Evolutionary conservation across 2,888 invertebrate genomes (phyloP).

Genomic region (Heliconius hortense): DNA sequence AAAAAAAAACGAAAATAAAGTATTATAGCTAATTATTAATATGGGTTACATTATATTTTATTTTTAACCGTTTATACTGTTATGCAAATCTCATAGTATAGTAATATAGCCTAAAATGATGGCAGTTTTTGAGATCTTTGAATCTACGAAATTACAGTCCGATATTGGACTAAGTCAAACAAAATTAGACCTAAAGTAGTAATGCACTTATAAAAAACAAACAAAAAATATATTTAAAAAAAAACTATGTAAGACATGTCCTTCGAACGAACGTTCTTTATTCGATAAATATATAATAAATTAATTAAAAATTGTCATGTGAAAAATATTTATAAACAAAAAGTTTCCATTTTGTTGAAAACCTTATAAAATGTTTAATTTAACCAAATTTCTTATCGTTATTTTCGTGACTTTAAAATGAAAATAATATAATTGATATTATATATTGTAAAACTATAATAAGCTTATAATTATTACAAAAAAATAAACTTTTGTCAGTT

Average conservation of each 20-base stretch:
- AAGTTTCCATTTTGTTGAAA: too few species aligned
- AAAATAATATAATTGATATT: too few species aligned
- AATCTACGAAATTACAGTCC: slow-evolving; percentile 66
- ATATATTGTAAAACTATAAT: too few species aligned
- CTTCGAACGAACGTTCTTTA: too few species aligned
- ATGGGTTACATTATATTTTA: not conserved
- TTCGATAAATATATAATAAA: not conserved
- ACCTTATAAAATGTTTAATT: too few species aligned
- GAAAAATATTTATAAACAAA: not conserved
- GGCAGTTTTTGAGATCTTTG: slow-evolving; percentile 74
- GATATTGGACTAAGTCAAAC: slow-evolving; percentile 64
- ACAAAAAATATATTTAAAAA: not conserved
- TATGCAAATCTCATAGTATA: slow-evolving; percentile 49
- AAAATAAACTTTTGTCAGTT: not conserved
- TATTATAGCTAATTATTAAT: not conserved
- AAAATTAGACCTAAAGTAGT: slow-evolving; percentile 23
- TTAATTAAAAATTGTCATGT: not conserved
- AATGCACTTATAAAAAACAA: slow-evolving; percentile 23
- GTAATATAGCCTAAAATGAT: slow-evolving; percentile 50
- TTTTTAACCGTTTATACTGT: slow-evolving; percentile 1
- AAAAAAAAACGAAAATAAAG: not conserved
- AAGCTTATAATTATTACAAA: not conserved
- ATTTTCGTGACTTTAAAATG: too few species aligned
- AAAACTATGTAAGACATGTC: not conserved
- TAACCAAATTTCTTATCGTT: too few species aligned